phyloP scores from a whole-genome alignment of 2,113 vertebrate species.

The Myrmecobius fasciatus region DNA sequence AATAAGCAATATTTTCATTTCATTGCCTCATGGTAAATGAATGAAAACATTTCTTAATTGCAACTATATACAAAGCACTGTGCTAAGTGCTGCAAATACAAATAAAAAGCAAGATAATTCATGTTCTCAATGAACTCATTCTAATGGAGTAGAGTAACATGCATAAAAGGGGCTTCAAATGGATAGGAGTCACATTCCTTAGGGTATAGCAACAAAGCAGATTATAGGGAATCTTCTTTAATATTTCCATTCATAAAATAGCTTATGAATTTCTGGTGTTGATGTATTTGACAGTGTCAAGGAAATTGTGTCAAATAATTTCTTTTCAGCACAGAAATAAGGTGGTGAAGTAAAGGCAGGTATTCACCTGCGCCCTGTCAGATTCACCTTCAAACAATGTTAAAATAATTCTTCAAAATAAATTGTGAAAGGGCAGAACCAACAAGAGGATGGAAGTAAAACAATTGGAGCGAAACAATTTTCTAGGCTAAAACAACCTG shows the following conservation, averaged over 20 bases:
- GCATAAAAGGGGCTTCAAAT: not conserved
- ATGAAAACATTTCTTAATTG: not conserved
- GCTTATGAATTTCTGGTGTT: not conserved
- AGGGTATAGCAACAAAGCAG: not conserved
- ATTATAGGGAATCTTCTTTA: not conserved
- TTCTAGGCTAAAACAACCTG: too few species aligned
- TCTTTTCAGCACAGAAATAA: not conserved
- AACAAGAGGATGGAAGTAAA: too few species aligned
- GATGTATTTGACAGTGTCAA: not conserved
- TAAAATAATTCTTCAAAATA: too few species aligned
- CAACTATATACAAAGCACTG: not conserved
- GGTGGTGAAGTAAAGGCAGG: too few species aligned
- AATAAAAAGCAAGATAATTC: not conserved
- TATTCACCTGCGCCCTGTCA: too few species aligned
- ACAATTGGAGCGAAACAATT: too few species aligned
- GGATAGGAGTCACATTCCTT: not conserved
- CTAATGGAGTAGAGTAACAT: not conserved
- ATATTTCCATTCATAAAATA: not conserved
- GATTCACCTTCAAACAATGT: too few species aligned
- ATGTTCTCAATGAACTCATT: not conserved
- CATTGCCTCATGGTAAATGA: constrained; percentile 43
- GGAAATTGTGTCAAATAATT: not conserved
- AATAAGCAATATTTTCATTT: constrained; percentile 32
- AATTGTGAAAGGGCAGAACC: too few species aligned
- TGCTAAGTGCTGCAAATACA: not conserved